These are phyloP conservation scores for Pampus argenteus DNA, from an alignment of 2,797 vertebrate genomes.

Conservation along the genomic window DNA sequence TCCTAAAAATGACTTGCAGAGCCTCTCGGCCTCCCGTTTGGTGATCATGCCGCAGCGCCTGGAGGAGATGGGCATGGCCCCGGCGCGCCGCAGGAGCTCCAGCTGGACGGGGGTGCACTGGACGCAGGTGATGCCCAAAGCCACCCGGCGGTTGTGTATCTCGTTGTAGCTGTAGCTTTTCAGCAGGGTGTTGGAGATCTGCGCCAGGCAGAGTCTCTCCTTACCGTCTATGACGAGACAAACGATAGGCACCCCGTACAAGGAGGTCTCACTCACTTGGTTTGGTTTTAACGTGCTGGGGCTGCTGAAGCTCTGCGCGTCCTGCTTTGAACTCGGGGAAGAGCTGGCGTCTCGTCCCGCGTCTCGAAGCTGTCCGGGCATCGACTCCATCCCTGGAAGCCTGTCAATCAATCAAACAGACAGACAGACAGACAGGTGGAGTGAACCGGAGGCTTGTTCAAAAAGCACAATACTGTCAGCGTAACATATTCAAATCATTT, in stretches of 20 bases:
- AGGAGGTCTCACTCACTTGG: slow-evolving; percentile 94
- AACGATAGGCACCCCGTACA: slow-evolving; percentile 97
- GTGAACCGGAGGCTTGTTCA: slow-evolving; percentile 18
- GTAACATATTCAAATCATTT: not conserved
- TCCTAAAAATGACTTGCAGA: slow-evolving; percentile 93
- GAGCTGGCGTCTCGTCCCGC: slow-evolving; percentile 91
- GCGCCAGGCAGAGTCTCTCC: slow-evolving; percentile 93
- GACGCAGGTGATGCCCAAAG: slow-evolving; percentile 92
- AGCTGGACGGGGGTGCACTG: slow-evolving; percentile 94
- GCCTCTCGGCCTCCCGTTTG: slow-evolving; percentile 91
- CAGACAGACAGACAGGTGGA: too few relatives aligned
- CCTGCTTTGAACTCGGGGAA: slow-evolving; percentile 90
- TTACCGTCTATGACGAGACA: slow-evolving; percentile 96
- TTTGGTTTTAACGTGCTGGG: slow-evolving; percentile 92
- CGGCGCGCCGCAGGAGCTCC: slow-evolving; percentile 91
- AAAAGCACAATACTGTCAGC: not conserved
- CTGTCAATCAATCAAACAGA: slow-evolving; percentile 71
- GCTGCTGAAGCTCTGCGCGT: slow-evolving; percentile 88
- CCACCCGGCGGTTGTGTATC: slow-evolving; percentile 93
- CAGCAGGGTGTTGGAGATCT: slow-evolving; percentile 93
- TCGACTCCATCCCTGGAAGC: slow-evolving; percentile 92
- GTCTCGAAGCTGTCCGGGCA: slow-evolving; percentile 90
- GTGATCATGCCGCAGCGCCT: slow-evolving; percentile 95
- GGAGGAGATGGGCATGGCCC: slow-evolving; percentile 93
- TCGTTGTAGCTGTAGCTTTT: slow-evolving; percentile 96